A percentile compares a stretch with the other conserved stretches of the same genome.
phyloP scores from a whole-genome alignment of 2,113 vertebrate species.

The Gadus chalcogrammus region DNA sequence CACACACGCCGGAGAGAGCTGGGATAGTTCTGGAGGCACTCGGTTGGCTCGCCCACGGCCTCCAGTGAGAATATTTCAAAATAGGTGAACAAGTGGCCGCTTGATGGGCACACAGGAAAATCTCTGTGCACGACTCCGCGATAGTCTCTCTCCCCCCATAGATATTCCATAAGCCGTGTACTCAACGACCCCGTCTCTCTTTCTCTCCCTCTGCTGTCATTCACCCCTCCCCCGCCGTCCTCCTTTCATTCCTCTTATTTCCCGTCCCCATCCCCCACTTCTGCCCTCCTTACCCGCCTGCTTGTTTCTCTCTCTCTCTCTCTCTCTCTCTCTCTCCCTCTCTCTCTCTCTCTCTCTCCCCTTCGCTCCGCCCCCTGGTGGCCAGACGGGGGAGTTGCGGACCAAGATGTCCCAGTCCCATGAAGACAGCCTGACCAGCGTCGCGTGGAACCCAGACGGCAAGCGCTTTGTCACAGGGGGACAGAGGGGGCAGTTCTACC shows the following conservation, averaged over 20 bases:
- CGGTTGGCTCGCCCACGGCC: not conserved
- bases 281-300: not conserved
- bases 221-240: constrained; percentile 47
- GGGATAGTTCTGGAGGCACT: no score
- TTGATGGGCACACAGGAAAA: not conserved
- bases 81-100: constrained; percentile 2
- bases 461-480: constrained; percentile 97
- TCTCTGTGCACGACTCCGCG: not conserved
- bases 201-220: constrained; percentile 23
- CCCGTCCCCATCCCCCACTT: constrained; percentile 35
- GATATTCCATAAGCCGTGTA: constrained; percentile 41
- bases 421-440: constrained; percentile 97
- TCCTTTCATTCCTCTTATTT: constrained; percentile 36
- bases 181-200: constrained; percentile 49
- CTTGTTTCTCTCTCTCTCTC: constrained; percentile 26
- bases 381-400: constrained; percentile 94
- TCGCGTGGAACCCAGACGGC: constrained; percentile 98
- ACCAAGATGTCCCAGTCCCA: constrained; percentile 99
- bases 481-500: constrained; percentile 97
- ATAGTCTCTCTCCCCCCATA: not conserved
- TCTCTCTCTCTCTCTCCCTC: no score
- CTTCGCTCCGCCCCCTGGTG: constrained; percentile 19
- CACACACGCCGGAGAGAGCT: no score
- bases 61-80: not conserved
- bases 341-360: no score